These are phyloP conservation scores for Sebastes paucispinis DNA, from an alignment of 2,797 vertebrate genomes.

Conservation along the genomic window DNA sequence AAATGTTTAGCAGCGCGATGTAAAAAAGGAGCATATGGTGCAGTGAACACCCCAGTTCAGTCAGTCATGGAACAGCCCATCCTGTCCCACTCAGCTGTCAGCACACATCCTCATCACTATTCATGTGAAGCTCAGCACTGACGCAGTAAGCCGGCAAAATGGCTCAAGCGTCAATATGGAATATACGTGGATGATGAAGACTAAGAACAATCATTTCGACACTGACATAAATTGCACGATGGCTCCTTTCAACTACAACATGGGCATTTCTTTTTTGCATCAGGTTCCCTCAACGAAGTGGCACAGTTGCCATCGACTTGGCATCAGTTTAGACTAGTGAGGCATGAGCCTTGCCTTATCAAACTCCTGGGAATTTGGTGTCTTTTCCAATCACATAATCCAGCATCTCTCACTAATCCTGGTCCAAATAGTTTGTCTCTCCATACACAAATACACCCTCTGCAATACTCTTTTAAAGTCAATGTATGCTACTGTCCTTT, in stretches of 20 bases:
- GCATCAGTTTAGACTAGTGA: neutral
- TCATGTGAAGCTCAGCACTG: conserved; percentile 49
- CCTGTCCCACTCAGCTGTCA: conserved; percentile 67
- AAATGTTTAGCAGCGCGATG: conserved; percentile 60
- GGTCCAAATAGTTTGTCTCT: neutral
- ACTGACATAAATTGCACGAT: neutral
- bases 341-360: neutral
- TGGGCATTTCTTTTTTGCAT: neutral
- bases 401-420: neutral
- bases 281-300: neutral
- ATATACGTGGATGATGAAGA: neutral
- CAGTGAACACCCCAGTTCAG: conserved; percentile 57
- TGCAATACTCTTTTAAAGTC: neutral
- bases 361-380: neutral
- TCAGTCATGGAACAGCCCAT: conserved; percentile 59
- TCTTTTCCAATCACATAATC: neutral
- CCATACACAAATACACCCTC: neutral
- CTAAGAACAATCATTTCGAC: neutral
- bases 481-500: neutral
- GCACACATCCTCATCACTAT: conserved; percentile 64
- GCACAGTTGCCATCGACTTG: neutral
- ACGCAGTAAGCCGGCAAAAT: conserved; percentile 31
- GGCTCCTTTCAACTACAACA: neutral
- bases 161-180: conserved; percentile 12
- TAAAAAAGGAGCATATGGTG: conserved; percentile 66